Evolutionary conservation across 2,888 invertebrate genomes (phyloP), one percentile per base, ranked within the genome.

Genomic region (Eustalomyia histrio): DNA sequence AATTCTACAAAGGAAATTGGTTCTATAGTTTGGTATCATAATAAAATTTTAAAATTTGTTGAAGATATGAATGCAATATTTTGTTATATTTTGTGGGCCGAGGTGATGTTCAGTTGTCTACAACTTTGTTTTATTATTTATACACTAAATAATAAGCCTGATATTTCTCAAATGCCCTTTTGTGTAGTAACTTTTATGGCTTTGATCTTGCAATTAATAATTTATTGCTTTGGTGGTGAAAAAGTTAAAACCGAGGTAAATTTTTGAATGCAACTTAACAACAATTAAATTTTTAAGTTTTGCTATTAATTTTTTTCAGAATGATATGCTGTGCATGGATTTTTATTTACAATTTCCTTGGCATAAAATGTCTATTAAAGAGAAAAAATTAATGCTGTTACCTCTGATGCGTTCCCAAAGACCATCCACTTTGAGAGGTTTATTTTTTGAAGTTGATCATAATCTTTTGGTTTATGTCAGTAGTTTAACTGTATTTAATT

Each of bases 191-290:
- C 76, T 9, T 17, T 82, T 1, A 6, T 65, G 1, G 69, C 79
- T 0, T 69, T 78, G 2, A 18, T 63, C 0, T 55, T 84, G 24
- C 83, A 84, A 39, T 16, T 83, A 64, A 73, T 81, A n/a, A 82
- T 84, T 17, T 83, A 84, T 69, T 83, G 84, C n/a, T 83, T 82
- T 64, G 84, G 84, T 1, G 84, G 84, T 1, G 79, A 83, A 50
- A 81, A 83, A 58, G 60, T 84, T 16, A 76, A 81, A n/a, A 60
- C 64, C 75, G 84, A 83, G 76, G 84, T 82, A 18, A 43, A 60
- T 60, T 2, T 57, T 21, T 17, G 0, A 3, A 10, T 29, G n/a
- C n/a, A n/a, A n/a, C n/a, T 6, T 29, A 6, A 29, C 29, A 29
- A 39, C 39, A 39, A 39, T 2, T 39, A 2, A 39, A 39, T 39